Evolutionary conservation across 2,113 vertebrate species (phyloP).

Genomic region (Ascaphus truei): DNA sequence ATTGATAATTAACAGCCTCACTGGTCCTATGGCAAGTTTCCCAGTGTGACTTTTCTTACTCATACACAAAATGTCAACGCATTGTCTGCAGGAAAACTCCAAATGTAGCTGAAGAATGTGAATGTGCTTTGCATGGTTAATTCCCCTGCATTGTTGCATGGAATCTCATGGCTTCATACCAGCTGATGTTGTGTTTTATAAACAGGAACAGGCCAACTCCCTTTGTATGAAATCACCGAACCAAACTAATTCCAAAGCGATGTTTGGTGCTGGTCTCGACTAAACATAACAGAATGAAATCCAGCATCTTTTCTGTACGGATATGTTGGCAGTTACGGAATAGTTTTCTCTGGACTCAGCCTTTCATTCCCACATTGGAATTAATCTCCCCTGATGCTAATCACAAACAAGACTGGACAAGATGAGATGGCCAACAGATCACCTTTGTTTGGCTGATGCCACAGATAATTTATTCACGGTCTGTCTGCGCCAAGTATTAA

Average conservation of each 20-base stretch:
- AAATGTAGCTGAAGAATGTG: neutral
- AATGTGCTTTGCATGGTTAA: neutral
- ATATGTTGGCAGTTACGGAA: neutral
- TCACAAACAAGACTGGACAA: neutral
- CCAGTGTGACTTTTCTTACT: too few relatives aligned
- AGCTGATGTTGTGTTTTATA: neutral
- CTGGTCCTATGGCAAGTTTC: too few relatives aligned
- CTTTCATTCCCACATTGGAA: neutral
- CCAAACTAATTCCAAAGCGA: neutral
- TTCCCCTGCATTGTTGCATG: neutral
- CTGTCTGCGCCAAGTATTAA: neutral
- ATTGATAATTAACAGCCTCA: too few relatives aligned
- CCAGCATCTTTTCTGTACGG: too few relatives aligned
- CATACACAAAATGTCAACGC: too few relatives aligned
- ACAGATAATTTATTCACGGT: neutral
- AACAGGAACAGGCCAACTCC: neutral
- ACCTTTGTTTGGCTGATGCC: neutral
- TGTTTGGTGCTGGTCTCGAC: neutral
- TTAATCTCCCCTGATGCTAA: slow-evolving; percentile 3
- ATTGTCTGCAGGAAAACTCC: neutral
- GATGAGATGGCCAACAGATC: neutral
- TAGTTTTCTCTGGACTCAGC: neutral
- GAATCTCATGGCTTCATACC: neutral
- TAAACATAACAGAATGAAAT: neutral
- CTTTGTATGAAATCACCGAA: neutral